A percentile compares a stretch with the other conserved stretches of the same genome.
phyloP scores from a whole-genome alignment of 2,797 vertebrate genomes.

The Mastacembelus armatus region DNA sequence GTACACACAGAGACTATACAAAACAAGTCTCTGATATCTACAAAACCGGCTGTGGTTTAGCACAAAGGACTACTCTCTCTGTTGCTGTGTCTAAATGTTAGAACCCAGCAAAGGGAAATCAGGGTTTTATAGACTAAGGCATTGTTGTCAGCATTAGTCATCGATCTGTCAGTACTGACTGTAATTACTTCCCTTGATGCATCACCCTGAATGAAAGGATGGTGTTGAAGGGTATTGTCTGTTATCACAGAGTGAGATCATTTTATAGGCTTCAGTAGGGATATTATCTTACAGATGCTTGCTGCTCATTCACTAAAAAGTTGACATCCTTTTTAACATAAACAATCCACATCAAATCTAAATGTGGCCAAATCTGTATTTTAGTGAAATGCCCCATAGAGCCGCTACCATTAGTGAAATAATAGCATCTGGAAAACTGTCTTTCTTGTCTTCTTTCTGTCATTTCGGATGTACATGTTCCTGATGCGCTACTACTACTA shows the following conservation, averaged over 20 bases:
- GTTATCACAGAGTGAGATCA: slow-evolving; percentile 71
- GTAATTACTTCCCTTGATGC: slow-evolving; percentile 74
- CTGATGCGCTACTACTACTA: slow-evolving; percentile 46
- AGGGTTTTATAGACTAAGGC: slow-evolving; percentile 74
- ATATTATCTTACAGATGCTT: slow-evolving; percentile 42
- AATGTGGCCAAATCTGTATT: slow-evolving; percentile 30
- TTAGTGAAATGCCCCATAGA: background rate
- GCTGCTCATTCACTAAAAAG: slow-evolving; percentile 13
- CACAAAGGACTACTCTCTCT: slow-evolving; percentile 42
- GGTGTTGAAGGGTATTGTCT: slow-evolving; percentile 63
- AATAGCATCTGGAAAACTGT: slow-evolving; percentile 15
- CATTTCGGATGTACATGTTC: slow-evolving; percentile 34
- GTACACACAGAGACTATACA: slow-evolving; percentile 18
- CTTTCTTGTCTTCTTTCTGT: slow-evolving; percentile 1
- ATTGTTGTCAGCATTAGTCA: slow-evolving; percentile 76
- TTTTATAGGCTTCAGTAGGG: slow-evolving; percentile 45
- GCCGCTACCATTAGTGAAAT: slow-evolving; percentile 30
- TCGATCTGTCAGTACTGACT: slow-evolving; percentile 75
- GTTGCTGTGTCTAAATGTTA: slow-evolving; percentile 45
- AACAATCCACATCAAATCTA: slow-evolving; percentile 13
- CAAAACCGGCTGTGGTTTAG: slow-evolving; percentile 33
- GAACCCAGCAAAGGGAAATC: slow-evolving; percentile 56
- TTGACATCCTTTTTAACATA: slow-evolving; percentile 19
- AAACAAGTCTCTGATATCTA: slow-evolving; percentile 41
- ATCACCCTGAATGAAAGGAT: slow-evolving; percentile 73